Percentiles rank a stretch among this genome's conserved stretches.
These are phyloP conservation scores for Nymphicus hollandicus DNA, from an alignment of 2,113 vertebrate species.

Conservation along the genomic window DNA sequence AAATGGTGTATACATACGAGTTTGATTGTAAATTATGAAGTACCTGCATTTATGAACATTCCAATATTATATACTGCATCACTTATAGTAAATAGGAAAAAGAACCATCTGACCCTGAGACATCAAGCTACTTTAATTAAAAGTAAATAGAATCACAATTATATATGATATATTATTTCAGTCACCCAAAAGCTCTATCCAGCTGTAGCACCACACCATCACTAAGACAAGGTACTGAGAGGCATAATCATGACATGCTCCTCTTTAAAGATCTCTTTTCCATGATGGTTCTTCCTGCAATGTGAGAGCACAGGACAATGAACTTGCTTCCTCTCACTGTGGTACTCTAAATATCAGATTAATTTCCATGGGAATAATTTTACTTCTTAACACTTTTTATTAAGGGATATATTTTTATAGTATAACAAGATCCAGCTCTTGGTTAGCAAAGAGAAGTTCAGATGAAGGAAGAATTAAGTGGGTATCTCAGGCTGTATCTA, in stretches of 20 bases:
- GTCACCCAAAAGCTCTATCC: background rate
- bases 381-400: background rate
- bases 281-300: background rate
- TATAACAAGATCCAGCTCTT: background rate
- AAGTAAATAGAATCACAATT: background rate
- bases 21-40: background rate
- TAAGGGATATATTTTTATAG: background rate
- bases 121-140: background rate
- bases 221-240: fast-evolving
- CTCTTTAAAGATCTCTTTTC: background rate
- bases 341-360: background rate
- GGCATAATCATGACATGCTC: background rate
- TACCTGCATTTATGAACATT: background rate
- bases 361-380: background rate
- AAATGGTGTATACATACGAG: background rate
- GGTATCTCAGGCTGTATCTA: background rate
- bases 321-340: background rate
- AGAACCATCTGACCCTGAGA: background rate
- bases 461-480: background rate
- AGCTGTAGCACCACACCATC: background rate
- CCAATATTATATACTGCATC: background rate
- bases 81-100: background rate
- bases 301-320: background rate
- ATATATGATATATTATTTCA: background rate
- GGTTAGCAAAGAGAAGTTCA: background rate